Conservation (phyloP, 2,113 vertebrate genomes). For the Leptobrachium leishanense region DNA sequence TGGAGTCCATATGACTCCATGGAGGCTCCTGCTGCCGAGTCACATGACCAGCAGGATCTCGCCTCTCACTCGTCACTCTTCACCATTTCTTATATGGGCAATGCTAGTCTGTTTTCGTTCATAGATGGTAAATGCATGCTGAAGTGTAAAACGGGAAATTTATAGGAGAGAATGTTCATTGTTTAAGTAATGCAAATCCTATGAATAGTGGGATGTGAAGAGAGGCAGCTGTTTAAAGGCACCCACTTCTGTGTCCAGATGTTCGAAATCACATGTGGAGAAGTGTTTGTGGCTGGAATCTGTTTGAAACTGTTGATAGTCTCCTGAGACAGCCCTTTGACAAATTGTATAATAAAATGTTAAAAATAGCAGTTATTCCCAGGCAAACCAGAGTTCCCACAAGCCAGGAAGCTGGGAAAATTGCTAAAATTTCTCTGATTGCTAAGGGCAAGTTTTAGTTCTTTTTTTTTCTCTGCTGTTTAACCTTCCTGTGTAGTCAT, state of each 20-base stretch:
- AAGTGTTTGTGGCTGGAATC: constrained; percentile 68
- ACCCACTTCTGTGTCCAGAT: constrained; percentile 61
- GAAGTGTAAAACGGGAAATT: no score
- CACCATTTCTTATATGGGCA: no score
- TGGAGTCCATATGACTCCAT: no score
- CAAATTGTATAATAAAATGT: constrained; percentile 75
- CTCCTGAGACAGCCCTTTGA: constrained; percentile 71
- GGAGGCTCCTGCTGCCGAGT: no score
- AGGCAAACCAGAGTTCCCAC: constrained; percentile 75
- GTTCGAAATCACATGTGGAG: constrained; percentile 68
- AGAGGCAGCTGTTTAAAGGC: not conserved
- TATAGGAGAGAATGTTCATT: no score
- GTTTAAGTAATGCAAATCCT: no score
- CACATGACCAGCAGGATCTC: no score
- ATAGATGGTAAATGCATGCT: no score
- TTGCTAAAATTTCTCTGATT: constrained; percentile 64
- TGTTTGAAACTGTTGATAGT: constrained; percentile 71
- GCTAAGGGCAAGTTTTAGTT: constrained; percentile 55
- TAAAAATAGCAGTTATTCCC: constrained; percentile 76
- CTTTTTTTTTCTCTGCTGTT: constrained; percentile 4
- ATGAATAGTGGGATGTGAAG: not conserved
- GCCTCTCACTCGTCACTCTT: no score
- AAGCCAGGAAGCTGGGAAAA: constrained; percentile 76
- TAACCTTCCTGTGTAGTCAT: constrained; percentile 42
- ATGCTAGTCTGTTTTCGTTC: no score